These are phyloP conservation scores for Lasioglossum morio DNA, from an alignment of 2,888 invertebrate species.

Conservation along the genomic window DNA sequence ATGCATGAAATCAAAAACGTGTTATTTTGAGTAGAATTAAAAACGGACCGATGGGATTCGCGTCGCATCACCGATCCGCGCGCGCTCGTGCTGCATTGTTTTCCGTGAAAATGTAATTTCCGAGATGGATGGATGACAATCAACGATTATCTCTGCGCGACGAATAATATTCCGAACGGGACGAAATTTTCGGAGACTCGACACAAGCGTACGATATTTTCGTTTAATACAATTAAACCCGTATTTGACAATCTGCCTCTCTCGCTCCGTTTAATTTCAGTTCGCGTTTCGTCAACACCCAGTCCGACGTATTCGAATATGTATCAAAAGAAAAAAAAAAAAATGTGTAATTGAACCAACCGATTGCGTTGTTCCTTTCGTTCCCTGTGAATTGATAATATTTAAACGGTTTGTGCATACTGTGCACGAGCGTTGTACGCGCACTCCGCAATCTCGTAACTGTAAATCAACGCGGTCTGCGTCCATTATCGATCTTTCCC, in stretches of 20 bases:
- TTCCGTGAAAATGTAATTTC: conserved; percentile 1
- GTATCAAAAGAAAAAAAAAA: background rate
- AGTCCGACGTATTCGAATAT: background rate
- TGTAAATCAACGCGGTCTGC: background rate
- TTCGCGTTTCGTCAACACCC: background rate
- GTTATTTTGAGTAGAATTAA: background rate
- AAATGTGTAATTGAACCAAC: background rate
- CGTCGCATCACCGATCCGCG: background rate
- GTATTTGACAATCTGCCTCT: conserved; percentile 8
- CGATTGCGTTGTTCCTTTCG: background rate
- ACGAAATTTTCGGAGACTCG: conserved; percentile 12
- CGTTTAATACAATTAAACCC: conserved; percentile 23
- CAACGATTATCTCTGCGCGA: background rate
- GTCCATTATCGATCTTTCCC: conserved; percentile 4
- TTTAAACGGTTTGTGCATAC: background rate
- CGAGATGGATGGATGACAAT: background rate
- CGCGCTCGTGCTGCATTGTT: background rate
- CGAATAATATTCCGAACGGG: background rate
- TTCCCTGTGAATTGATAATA: background rate
- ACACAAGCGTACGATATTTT: conserved; percentile 8
- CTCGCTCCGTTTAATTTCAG: conserved; percentile 33
- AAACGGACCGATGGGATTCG: background rate
- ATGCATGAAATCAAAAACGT: background rate
- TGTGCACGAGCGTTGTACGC: background rate
- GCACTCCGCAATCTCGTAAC: background rate